Base-by-base conservation (phyloP, 2,113 vertebrate species). In the Zosterops lateralis region DNA sequence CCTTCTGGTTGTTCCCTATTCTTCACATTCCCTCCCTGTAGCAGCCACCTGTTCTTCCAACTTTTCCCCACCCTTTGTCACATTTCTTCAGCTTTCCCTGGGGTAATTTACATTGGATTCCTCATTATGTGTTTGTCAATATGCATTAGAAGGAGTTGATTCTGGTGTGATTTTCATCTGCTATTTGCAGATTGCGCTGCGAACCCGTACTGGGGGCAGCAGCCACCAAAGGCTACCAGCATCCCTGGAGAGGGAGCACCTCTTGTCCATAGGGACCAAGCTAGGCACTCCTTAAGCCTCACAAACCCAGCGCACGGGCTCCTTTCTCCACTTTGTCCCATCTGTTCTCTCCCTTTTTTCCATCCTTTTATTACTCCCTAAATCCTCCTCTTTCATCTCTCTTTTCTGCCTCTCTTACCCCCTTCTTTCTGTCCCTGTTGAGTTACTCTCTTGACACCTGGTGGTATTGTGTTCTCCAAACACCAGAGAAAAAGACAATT, bases 101-200 rank as follows among this genome's bases (percentile, higher is more conserved):
- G 10, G 21, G 5, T 15, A 67, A 25, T 84, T 83, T 77, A 53
- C 15, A 54, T 12, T 53, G 8, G 62, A 67, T 47, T 67, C 31
- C 17, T 66, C 31, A 28, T 45, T 56, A 50, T 0, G 2, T 29
- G 8, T 66, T 17, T 87, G 34, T 9, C n/a, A 71, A 25, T 34
- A 16, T 28, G 19, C 12, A 8, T 53, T 31, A 40, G 31, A 36
- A n/a, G 16, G 31, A 48, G n/a, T 48, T 26, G 12, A 53, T 74
- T 75, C 32, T 57, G 9, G 16, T 56, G 60, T 58, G 38, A 67
- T 38, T 89, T 80, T 58, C 64, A 62, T 51, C 28, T 86, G 42
- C 20, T 38, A 1, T 61, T 58, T 64, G 24, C 20, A 48, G 54
- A 32, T 14, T 62, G 21, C 0, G 0, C 53, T 80, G 47, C 0